Conservation (phyloP, 2,888 invertebrate species). For the Patella pellucida region DNA sequence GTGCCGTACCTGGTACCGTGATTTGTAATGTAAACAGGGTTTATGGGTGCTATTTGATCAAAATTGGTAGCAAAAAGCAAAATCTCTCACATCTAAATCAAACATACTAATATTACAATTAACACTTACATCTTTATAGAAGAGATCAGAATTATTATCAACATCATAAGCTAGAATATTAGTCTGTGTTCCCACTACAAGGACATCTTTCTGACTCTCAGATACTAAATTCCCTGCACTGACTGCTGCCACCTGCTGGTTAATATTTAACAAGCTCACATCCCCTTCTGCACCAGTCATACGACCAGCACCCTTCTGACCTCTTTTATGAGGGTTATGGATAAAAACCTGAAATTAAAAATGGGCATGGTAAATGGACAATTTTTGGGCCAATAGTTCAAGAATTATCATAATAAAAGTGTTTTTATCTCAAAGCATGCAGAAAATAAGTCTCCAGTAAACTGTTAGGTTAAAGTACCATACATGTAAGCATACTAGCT, state of each 20-base stretch:
- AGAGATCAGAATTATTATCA: conserved; percentile 90
- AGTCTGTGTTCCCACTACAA: conserved; percentile 85
- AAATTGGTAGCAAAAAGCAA: no score
- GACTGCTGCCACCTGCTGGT: conserved; percentile 83
- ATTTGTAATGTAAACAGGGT: no score
- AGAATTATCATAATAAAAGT: no score
- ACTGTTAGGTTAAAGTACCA: no score
- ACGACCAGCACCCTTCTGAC: conserved; percentile 76
- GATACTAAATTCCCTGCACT: conserved; percentile 81
- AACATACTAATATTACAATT: no score
- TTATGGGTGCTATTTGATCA: no score
- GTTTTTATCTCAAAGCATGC: no score
- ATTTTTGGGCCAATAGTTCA: no score
- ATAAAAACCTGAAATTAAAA: conserved; percentile 79
- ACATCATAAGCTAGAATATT: conserved; percentile 89
- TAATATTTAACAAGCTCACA: conserved; percentile 80
- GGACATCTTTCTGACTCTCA: conserved; percentile 76
- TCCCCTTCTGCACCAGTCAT: conserved; percentile 75
- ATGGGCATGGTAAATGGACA: background rate
- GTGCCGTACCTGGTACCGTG: no score
- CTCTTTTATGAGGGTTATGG: conserved; percentile 84
- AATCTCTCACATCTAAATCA: no score
- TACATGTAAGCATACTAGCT: no score
- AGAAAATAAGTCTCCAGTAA: no score
- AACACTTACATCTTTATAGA: conserved; percentile 83